Base-by-base conservation (phyloP, 2,888 invertebrate genomes). In the Limnephilus lunatus region DNA sequence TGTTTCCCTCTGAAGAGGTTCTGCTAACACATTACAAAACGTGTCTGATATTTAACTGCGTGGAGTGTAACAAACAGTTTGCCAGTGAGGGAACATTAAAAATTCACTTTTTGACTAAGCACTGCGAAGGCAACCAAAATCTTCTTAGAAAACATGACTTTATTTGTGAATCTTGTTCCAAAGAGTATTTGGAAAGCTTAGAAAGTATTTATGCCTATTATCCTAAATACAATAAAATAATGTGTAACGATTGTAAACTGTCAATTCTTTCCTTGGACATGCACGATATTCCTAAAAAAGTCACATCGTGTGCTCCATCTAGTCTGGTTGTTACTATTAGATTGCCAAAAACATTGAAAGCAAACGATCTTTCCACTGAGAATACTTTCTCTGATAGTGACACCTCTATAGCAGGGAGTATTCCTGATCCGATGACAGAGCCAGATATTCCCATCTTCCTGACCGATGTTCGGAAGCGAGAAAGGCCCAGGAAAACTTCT, bases 111-210 rank as follows among this genome's bases (percentile, higher is more conserved):
- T 44, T 90, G 31, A 82, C n/a, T 12, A 90, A 48, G 82, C 90
- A 90, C 25, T 82, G 15, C 30, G 19, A 30, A 9, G 90, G 82
- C 44, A 90, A 48, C 30, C 30, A 39, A 44, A 32, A 80, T 87
- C 48, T 80, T 35, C 39, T 86, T 94, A 32, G 48, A 2, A 90
- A 90, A 30, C 90, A 90, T 44, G 32, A 48, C 32, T 91, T 91
- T 91, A 86, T 68, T 19, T 91, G 91, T 53, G 82, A 91, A 48
- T 14, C 30, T 30, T 91, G 91, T 53, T 31, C 82, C 25, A 31
- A 82, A 82, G 32, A 32, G 31, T 87, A 88, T 91, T 44, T 39
- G 15, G 82, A 44, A 44, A 44, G 39, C 31, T 44, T 90, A 39
- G 30, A 81, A 44, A 44, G 31, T 19, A 32, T 82, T 30, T n/a